phyloP scores from a whole-genome alignment of 2,888 invertebrate genomes.

The Drosophila sordidapex region DNA sequence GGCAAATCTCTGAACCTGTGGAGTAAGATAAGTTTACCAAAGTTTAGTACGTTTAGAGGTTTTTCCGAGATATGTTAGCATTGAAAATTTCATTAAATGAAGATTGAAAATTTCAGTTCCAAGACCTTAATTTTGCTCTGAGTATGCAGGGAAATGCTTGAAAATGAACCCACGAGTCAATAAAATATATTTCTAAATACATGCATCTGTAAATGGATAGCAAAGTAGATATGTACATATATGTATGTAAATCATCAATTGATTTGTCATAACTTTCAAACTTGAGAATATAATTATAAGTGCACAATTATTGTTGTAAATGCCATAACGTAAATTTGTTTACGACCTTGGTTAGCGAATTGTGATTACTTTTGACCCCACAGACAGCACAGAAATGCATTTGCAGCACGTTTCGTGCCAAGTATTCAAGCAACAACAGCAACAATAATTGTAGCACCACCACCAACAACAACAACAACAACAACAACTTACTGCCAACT shows the following conservation, averaged over 20 bases:
- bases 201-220: not conserved
- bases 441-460: constrained; percentile 3
- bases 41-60: not conserved
- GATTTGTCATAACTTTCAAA: constrained; percentile 5
- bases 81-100: not conserved
- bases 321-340: constrained; percentile 50
- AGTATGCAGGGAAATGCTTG: not conserved
- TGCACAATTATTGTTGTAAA: constrained; percentile 40
- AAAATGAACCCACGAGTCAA: too few species aligned
- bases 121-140: not conserved
- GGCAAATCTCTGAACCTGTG: not conserved
- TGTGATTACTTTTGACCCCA: constrained; percentile 45
- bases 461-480: constrained; percentile 1
- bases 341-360: constrained; percentile 48
- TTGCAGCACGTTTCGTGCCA: constrained; percentile 47
- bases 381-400: constrained; percentile 33
- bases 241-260: not conserved
- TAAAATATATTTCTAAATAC: too few species aligned
- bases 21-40: not conserved
- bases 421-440: constrained; percentile 1
- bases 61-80: not conserved
- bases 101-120: not conserved
- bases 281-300: constrained; percentile 1
- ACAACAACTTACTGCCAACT: constrained; percentile 14
- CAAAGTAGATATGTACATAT: not conserved